Evolutionary conservation across 2,797 vertebrate species (phyloP), one percentile per base, ranked within the genome.

Genomic region (Etheostoma perlongum): DNA sequence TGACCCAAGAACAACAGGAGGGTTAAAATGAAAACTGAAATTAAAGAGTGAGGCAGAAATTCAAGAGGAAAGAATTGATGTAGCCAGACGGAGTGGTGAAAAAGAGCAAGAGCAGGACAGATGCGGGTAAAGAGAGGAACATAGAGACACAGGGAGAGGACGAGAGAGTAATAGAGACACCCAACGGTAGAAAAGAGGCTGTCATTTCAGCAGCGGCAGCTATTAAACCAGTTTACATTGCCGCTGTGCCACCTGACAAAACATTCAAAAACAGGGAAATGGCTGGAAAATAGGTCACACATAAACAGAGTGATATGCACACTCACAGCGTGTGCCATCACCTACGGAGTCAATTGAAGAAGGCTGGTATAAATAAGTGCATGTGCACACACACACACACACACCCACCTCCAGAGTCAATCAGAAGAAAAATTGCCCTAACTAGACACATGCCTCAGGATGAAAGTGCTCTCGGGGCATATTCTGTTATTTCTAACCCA

Each of bases 391-490:
- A 57, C 64, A 59, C 44, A 72, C 27, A 23, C 48, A 58, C 59
- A 65, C 67, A 61, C 74, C 82, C 83, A 81, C 87, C 85, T 86
- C 68, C 60, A 19, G 79, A 91, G 87, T 91, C 74, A 87, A 88
- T 90, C 90, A 92, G 83, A 91, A 87, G 87, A 91, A 87, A 86
- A 92, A 92, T 88, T 90, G 88, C 87, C 71, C 27, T 84, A 88
- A 92, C 87, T 76, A 90, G 86, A 92, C 82, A 81, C 83, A 83
- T 67, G 87, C 87, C 86, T 86, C 66, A 67, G 85, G 88, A 88
- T 83, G 67, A 87, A 88, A 82, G 84, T 72, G 75, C 79, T 91
- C 89, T 89, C 81, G 36, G 84, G 72, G 82, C 75, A 69, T 54
- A 74, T 78, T 89, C 69, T 76, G 76, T 70, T 79, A 59, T 85